Percentiles rank a stretch among this genome's conserved stretches.
Evolutionary conservation across 2,888 invertebrate species (phyloP).

Genomic region (Melieria omissa): DNA sequence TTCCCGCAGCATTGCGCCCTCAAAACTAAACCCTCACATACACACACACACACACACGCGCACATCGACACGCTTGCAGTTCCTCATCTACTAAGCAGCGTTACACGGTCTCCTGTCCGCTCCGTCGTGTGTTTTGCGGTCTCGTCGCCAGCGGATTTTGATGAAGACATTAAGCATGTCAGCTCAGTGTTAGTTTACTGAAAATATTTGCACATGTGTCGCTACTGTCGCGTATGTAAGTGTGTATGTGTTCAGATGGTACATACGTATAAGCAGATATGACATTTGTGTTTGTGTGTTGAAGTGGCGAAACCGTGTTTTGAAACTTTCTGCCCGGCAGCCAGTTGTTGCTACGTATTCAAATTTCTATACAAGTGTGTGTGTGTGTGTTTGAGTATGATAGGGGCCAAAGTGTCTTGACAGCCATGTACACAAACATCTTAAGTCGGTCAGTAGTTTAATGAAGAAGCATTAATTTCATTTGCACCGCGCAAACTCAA

Average conservation of each 20-base stretch:
- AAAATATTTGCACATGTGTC: conserved; percentile 3
- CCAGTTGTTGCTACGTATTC: too few species aligned
- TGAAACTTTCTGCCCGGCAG: background rate
- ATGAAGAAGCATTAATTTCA: too few species aligned
- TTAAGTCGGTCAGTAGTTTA: too few species aligned
- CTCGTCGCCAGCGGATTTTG: conserved; percentile 9
- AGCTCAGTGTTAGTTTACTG: background rate
- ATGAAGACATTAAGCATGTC: conserved; percentile 23
- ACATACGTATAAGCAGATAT: background rate
- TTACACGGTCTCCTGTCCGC: conserved; percentile 1
- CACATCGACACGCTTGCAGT: background rate
- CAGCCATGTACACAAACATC: too few species aligned
- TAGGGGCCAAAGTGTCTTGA: too few species aligned
- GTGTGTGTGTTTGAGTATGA: too few species aligned
- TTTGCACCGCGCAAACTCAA: too few species aligned
- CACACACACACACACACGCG: background rate
- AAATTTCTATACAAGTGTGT: too few species aligned
- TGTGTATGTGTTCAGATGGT: background rate
- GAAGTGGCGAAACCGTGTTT: conserved; percentile 12
- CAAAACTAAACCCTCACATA: background rate
- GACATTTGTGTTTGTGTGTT: conserved; percentile 10
- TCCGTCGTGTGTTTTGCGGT: conserved; percentile 3
- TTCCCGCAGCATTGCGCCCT: too few species aligned
- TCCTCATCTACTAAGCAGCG: background rate
- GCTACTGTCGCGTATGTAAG: background rate